Evolutionary conservation across 2,888 invertebrate species (phyloP).

Genomic region (Tromatobia lineatoria): DNA sequence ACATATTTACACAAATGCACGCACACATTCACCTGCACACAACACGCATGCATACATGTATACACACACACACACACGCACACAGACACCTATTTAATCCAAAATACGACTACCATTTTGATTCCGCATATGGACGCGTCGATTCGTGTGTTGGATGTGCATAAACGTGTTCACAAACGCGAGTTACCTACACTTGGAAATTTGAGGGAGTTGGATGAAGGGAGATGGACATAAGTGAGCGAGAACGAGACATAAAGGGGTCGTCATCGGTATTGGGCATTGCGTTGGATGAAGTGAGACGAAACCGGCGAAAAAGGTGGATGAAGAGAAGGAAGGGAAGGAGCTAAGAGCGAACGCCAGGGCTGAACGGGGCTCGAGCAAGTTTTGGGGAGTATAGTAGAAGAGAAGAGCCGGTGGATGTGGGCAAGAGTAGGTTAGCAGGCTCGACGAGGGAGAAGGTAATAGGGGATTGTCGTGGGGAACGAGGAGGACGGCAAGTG

Average conservation of each 20-base stretch:
- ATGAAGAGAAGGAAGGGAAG: constrained; percentile 47
- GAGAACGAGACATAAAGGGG: constrained; percentile 54
- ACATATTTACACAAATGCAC: not conserved
- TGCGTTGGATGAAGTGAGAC: constrained; percentile 57
- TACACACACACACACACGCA: constrained; percentile 24
- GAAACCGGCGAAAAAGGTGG: constrained; percentile 36
- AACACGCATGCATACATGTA: constrained; percentile 46
- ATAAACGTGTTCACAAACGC: constrained; percentile 35
- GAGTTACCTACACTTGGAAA: constrained; percentile 48
- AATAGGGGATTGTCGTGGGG: constrained; percentile 77
- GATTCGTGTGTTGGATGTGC: constrained; percentile 37
- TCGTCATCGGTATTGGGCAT: constrained; percentile 36
- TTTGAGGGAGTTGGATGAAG: constrained; percentile 65
- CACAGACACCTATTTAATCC: constrained; percentile 58
- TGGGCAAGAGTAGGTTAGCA: constrained; percentile 82
- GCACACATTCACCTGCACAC: constrained; percentile 57
- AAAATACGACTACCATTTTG: constrained; percentile 35
- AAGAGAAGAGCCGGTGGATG: constrained; percentile 67
- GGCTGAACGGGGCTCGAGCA: constrained; percentile 60
- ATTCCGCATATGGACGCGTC: not conserved
- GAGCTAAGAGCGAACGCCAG: constrained; percentile 56
- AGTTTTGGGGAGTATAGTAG: constrained; percentile 55
- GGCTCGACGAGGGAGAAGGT: constrained; percentile 81
- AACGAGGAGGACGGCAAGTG: constrained; percentile 84
- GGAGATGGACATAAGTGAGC: constrained; percentile 47